Percentiles rank a stretch among this genome's conserved stretches.
Evolutionary conservation across 2,888 invertebrate genomes (phyloP).

Genomic region (Galerucella calmariensis): DNA sequence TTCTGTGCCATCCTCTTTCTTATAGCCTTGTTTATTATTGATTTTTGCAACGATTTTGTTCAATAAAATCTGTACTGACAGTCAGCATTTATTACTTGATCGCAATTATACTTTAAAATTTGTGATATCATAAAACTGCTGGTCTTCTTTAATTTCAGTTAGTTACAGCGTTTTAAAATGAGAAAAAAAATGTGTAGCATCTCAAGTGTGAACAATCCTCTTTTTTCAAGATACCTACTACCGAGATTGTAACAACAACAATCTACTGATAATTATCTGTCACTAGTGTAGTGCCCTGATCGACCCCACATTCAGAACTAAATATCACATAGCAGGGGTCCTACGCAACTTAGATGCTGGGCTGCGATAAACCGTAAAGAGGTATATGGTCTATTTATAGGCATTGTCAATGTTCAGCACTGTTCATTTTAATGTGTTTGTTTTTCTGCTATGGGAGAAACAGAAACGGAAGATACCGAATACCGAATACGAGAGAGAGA

Average conservation of each 20-base stretch:
- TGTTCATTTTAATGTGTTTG: slow-evolving; percentile 67
- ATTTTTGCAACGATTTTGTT: too few species aligned
- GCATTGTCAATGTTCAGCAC: slow-evolving; percentile 66
- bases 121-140: too few species aligned
- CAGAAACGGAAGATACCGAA: slow-evolving; percentile 46
- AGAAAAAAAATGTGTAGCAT: slow-evolving; percentile 1
- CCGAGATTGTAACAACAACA: slow-evolving; percentile 18
- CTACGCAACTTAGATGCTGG: slow-evolving; percentile 52
- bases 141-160: not conserved
- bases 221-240: slow-evolving; percentile 18
- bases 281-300: slow-evolving; percentile 36
- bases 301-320: slow-evolving; percentile 34
- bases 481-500: slow-evolving; percentile 50
- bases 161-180: not conserved
- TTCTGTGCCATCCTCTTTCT: too few species aligned
- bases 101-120: too few species aligned
- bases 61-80: too few species aligned
- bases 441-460: slow-evolving; percentile 63
- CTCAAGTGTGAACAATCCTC: slow-evolving; percentile 13
- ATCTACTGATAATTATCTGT: slow-evolving; percentile 31
- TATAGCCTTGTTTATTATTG: too few species aligned
- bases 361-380: slow-evolving; percentile 60
- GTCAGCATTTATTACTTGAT: too few species aligned
- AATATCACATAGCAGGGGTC: slow-evolving; percentile 46
- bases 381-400: slow-evolving; percentile 66